Evolutionary conservation across 2,888 invertebrate species (phyloP), one percentile per base, ranked within the genome.

Genomic region (Apamea sordens): DNA sequence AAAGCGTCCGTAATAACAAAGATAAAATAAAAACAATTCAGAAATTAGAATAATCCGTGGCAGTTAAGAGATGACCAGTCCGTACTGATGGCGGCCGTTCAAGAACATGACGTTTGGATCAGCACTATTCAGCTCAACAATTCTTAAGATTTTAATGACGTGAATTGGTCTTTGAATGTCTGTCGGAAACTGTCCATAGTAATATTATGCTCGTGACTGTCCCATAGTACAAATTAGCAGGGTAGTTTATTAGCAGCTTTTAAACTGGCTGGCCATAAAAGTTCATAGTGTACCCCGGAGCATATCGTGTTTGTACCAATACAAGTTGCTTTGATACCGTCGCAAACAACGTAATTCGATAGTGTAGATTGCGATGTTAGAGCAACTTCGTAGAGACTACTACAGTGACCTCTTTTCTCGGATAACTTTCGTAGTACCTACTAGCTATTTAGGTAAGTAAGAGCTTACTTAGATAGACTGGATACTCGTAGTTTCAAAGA

Each of bases 281-380:
- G 59, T 77, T 82, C 24, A 61, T 47, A 67, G 77, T 47, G 28
- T 68, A 68, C 59, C 41, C 44, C 15, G 61, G 73, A 83, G 79
- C 77, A 78, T 75, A 82, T 82, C 76, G 82, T 65, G 64, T 78
- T 82, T 53, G 83, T 73, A 73, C 73, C 78, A 67, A 65, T 82
- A 83, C 65, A 78, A 80, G 69, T 75, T 53, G 75, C 67, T 85
- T 83, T 86, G 80, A 83, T 82, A 76, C 73, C 69, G 77, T 73
- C 77, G 77, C 82, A 88, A 80, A 83, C 82, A 79, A 80, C 79
- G 86, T 82, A 83, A 83, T 83, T 83, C 59, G 69, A 82, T 83
- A 77, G 77, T 65, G 64, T 61, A 78, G 59, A 83, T 83, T 78
- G 78, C 64, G 64, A 83, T 78, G 81, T 63, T 72, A 63, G 59